A percentile compares a stretch with the other conserved stretches of the same genome.
These are phyloP conservation scores for Tympanoctomys barrerae DNA, from an alignment of 2,797 vertebrate species.

Conservation along the genomic window DNA sequence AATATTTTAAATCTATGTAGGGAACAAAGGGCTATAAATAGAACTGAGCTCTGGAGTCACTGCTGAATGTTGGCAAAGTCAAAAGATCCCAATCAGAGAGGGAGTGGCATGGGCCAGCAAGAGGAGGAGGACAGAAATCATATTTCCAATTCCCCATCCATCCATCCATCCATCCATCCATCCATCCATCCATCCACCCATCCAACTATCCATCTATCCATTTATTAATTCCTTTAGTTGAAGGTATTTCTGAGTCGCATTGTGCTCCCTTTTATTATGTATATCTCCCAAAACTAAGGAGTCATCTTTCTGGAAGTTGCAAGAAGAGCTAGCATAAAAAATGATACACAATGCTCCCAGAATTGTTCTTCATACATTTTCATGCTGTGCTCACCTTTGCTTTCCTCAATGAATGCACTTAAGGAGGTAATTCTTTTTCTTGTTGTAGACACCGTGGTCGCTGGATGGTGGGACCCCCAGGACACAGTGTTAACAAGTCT, in stretches of 20 bases:
- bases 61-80: background rate
- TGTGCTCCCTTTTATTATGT: background rate
- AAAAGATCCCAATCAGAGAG: background rate
- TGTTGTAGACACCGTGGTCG: background rate
- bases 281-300: background rate
- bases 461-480: no score
- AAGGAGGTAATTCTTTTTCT: background rate
- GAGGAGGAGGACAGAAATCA: background rate
- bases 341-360: background rate
- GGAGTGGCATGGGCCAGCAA: background rate
- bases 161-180: no score
- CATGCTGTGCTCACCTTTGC: accelerated
- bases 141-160: background rate
- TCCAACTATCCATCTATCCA: background rate
- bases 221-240: background rate
- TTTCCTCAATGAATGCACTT: background rate
- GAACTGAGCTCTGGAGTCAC: background rate
- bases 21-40: background rate
- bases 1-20: background rate
- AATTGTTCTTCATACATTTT: background rate
- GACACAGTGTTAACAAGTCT: accelerated
- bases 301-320: background rate
- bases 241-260: background rate
- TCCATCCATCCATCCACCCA: background rate
- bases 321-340: background rate